phyloP scores from a whole-genome alignment of 2,113 vertebrate species.

The Corythoichthys intestinalis region DNA sequence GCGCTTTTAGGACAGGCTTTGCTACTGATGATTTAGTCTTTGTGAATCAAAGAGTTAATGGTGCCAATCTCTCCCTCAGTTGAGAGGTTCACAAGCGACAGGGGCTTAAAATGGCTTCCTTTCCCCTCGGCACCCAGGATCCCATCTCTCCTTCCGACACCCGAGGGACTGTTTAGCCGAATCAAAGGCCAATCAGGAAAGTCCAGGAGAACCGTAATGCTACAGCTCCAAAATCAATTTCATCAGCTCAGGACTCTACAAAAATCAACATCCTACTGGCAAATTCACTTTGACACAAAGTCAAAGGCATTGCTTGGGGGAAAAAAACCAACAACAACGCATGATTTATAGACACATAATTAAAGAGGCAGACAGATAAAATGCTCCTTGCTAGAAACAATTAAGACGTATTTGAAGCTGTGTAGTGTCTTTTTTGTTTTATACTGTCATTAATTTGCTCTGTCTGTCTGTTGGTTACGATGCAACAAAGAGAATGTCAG shows the following conservation, averaged over 20 bases:
- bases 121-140: constrained; percentile 34
- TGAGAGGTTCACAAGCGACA: constrained; percentile 34
- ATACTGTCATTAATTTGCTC: constrained; percentile 7
- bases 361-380: not conserved
- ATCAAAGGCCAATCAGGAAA: constrained; percentile 50
- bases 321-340: not conserved
- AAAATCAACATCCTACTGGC: constrained; percentile 22
- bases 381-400: not conserved
- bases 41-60: constrained; percentile 30
- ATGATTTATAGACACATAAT: not conserved
- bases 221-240: constrained; percentile 43
- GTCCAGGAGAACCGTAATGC: constrained; percentile 34
- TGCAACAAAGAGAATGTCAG: constrained; percentile 8
- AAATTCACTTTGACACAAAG: constrained; percentile 21
- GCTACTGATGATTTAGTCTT: constrained; percentile 37
- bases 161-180: constrained; percentile 31
- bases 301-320: not conserved
- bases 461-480: not conserved
- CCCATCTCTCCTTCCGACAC: not conserved
- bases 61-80: constrained; percentile 8
- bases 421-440: constrained; percentile 3
- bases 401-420: not conserved
- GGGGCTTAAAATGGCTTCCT: constrained; percentile 49
- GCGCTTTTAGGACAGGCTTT: constrained; percentile 9
- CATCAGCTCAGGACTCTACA: constrained; percentile 16